Evolutionary conservation across 2,888 invertebrate genomes (phyloP).

Genomic region (Tetrapedia diversipes): DNA sequence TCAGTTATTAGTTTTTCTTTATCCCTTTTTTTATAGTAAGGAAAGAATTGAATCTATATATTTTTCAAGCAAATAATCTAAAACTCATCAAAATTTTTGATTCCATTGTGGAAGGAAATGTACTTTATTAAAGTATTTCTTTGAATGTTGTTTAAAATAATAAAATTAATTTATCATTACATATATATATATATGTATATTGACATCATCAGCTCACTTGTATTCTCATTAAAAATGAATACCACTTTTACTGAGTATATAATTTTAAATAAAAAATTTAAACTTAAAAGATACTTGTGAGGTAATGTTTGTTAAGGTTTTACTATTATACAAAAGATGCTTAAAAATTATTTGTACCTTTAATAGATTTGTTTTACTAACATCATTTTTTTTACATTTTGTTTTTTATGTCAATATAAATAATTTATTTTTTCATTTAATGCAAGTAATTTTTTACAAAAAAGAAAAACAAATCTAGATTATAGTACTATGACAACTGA

Average conservation of each 20-base stretch:
- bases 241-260: neutral
- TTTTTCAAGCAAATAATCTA: neutral
- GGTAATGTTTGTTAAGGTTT: no score
- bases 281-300: no score
- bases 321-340: neutral
- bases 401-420: neutral
- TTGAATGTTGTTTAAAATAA: no score
- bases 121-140: no score
- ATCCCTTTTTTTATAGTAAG: neutral
- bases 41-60: no score
- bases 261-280: no score
- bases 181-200: neutral
- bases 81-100: neutral
- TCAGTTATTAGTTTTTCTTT: neutral
- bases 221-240: neutral
- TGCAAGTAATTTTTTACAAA: conserved; percentile 11
- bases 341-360: neutral
- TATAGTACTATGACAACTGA: conserved; percentile 86
- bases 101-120: no score
- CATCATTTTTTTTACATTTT: neutral
- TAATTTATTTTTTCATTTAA: neutral
- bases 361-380: neutral
- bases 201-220: neutral
- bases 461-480: conserved; percentile 54
- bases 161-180: no score